Conservation (phyloP, 2,797 vertebrate species). For the Meriones psammophilus region DNA sequence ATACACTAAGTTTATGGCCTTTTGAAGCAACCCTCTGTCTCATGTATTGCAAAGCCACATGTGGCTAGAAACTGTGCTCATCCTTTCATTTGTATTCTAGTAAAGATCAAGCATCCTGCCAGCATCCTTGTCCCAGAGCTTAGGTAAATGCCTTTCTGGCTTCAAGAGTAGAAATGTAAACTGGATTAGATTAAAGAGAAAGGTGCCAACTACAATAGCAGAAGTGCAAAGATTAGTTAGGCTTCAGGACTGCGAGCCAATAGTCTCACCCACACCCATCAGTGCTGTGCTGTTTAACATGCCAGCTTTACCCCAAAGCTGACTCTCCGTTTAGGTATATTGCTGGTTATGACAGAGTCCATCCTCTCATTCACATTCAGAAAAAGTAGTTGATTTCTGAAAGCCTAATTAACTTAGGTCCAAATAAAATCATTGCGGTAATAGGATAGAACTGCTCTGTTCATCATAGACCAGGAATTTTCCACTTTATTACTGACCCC, state of each 20-base stretch:
- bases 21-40: not conserved
- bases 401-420: slow-evolving; percentile 3
- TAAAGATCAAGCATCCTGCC: slow-evolving; percentile 25
- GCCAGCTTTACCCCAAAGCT: slow-evolving; percentile 8
- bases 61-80: slow-evolving; percentile 27
- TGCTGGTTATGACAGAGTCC: not conserved
- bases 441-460: not conserved
- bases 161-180: slow-evolving; percentile 46
- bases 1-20: not conserved
- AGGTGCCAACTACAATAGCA: not conserved
- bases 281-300: slow-evolving; percentile 42
- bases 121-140: not conserved
- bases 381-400: not conserved
- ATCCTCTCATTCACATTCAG: slow-evolving; percentile 21
- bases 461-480: not conserved
- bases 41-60: not conserved
- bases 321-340: not conserved
- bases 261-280: not conserved
- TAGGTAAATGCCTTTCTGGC: slow-evolving; percentile 6
- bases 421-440: slow-evolving; percentile 4
- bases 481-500: not conserved
- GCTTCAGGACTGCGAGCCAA: not conserved
- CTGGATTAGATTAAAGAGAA: slow-evolving; percentile 47
- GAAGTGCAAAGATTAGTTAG: slow-evolving; percentile 10
- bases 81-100: not conserved